These are phyloP conservation scores for Hypotaenidia okinawae DNA, from an alignment of 2,797 vertebrate species.

Conservation along the genomic window DNA sequence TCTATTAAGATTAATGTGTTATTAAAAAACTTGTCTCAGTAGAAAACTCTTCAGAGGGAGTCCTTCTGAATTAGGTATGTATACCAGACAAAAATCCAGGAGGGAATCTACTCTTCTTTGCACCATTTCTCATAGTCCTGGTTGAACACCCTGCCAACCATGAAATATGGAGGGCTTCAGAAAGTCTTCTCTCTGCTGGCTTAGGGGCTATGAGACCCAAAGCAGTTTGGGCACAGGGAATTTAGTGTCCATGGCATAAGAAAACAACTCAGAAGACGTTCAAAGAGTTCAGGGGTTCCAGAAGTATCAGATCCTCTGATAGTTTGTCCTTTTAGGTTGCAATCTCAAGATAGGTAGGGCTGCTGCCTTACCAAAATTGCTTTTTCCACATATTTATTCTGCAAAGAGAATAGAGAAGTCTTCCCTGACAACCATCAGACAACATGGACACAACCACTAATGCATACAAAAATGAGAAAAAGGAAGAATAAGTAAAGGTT, in stretches of 20 bases:
- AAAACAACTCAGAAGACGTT: not conserved
- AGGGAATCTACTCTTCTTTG: not conserved
- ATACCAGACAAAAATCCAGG: not conserved
- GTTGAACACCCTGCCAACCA: not conserved
- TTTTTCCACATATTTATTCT: not conserved
- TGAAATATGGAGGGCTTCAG: not conserved
- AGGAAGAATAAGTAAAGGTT: not conserved
- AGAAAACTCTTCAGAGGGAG: not conserved
- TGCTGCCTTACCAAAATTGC: not conserved
- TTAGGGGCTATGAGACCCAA: not conserved
- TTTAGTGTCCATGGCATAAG: not conserved
- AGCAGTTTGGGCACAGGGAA: not conserved
- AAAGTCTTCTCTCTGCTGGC: not conserved
- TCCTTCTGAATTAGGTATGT: not conserved
- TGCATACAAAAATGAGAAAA: not conserved
- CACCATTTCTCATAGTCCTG: not conserved
- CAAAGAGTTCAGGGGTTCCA: not conserved
- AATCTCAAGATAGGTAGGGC: not conserved
- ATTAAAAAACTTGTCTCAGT: not conserved
- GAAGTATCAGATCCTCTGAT: not conserved
- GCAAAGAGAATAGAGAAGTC: not conserved
- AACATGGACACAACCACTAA: not conserved
- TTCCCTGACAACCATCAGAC: not conserved
- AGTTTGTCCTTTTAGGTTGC: not conserved
- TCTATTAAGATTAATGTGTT: not conserved